Evolutionary conservation across 2,113 vertebrate species (phyloP).

Genomic region (Ophthalmolycus amberensis): DNA sequence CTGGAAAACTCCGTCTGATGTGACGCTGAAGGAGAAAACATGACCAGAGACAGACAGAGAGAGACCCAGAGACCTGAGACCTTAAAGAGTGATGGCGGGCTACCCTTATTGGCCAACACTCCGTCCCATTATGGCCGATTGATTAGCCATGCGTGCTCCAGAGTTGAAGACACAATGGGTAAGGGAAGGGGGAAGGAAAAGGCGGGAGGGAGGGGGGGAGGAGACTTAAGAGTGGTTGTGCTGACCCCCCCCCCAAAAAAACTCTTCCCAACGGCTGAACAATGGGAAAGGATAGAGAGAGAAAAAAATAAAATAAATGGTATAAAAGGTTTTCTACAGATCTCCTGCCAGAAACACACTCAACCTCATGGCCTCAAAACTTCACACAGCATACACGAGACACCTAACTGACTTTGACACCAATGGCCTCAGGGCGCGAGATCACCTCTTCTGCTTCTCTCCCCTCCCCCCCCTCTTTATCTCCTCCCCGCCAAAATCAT

Average conservation of each 20-base stretch:
- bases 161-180: slow-evolving; percentile 69
- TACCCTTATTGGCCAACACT: slow-evolving; percentile 53
- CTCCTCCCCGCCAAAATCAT: background rate
- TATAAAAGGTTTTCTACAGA: slow-evolving; percentile 14
- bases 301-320: slow-evolving; percentile 7
- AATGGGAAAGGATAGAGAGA: slow-evolving; percentile 42
- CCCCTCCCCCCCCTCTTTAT: background rate
- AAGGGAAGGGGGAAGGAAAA: slow-evolving; percentile 35
- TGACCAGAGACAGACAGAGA: background rate
- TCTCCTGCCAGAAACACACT: slow-evolving; percentile 15
- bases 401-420: slow-evolving; percentile 54
- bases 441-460: background rate
- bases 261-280: slow-evolving; percentile 66
- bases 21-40: slow-evolving; percentile 31
- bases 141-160: slow-evolving; percentile 70
- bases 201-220: background rate
- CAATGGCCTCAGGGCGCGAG: slow-evolving; percentile 27
- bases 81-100: slow-evolving; percentile 31
- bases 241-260: slow-evolving; percentile 50
- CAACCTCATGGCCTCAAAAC: slow-evolving; percentile 20
- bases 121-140: slow-evolving; percentile 53
- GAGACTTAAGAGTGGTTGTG: slow-evolving; percentile 27
- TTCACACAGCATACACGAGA: slow-evolving; percentile 12
- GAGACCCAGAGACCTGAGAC: slow-evolving; percentile 29
- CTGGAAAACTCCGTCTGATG: slow-evolving; percentile 36